phyloP scores from a whole-genome alignment of 2,113 vertebrate genomes.

The Campylorhamphus procurvoides region DNA sequence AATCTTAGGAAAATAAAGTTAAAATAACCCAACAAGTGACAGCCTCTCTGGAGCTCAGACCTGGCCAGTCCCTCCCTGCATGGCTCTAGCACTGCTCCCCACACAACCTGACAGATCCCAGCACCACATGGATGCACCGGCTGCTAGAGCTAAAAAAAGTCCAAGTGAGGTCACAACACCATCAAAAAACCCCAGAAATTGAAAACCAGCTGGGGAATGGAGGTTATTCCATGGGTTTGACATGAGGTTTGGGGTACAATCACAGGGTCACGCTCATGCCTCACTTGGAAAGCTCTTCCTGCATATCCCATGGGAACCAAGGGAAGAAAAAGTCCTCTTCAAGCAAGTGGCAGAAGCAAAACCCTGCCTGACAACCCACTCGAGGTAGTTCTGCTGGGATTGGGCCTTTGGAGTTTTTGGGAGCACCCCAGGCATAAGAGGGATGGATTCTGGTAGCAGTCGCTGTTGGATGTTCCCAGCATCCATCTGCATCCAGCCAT shows the following conservation, averaged over 20 bases:
- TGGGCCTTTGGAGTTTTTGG: not conserved
- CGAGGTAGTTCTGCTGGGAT: not conserved
- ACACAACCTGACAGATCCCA: not conserved
- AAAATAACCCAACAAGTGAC: not conserved
- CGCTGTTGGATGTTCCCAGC: not conserved
- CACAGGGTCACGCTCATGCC: not conserved
- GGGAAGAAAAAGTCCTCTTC: not conserved
- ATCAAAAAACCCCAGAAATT: not conserved
- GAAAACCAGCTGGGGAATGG: not conserved
- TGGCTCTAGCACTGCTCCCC: not conserved
- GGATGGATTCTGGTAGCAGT: not conserved
- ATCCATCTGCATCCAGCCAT: not conserved
- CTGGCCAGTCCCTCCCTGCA: not conserved
- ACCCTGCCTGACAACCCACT: rapidly evolving
- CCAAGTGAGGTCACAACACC: not conserved
- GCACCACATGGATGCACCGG: not conserved
- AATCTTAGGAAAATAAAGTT: not conserved
- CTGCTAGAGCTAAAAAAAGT: not conserved
- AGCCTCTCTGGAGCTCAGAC: not conserved
- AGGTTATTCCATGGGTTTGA: not conserved
- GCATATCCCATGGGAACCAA: not conserved
- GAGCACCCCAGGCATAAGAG: not conserved
- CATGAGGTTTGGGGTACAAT: not conserved
- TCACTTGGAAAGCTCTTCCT: not conserved
- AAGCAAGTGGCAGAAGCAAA: not conserved